Conservation (phyloP, 1,140 invertebrate genomes). For the Drosophila kanapiae region DNA sequence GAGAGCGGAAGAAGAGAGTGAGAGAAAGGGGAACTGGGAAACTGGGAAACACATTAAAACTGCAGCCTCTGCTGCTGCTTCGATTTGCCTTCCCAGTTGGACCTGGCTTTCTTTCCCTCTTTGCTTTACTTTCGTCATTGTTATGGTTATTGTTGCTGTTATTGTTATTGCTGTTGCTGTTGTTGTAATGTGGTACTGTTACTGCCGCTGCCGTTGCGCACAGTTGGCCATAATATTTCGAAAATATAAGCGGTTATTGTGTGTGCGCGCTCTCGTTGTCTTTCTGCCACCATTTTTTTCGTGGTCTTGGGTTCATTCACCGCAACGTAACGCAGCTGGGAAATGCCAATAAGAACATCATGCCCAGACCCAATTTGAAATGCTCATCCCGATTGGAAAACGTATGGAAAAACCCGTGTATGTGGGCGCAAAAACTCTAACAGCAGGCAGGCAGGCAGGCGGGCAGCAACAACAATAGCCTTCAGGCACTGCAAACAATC, state of each 20-base stretch:
- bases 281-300: slow-evolving; percentile 27
- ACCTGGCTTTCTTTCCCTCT: slow-evolving; percentile 43
- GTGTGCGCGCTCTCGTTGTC: slow-evolving; percentile 42
- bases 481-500: slow-evolving; percentile 12
- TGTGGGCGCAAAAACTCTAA: slow-evolving; percentile 19
- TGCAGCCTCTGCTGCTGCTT: slow-evolving; percentile 1
- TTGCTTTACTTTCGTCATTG: slow-evolving; percentile 52
- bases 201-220: slow-evolving; percentile 7
- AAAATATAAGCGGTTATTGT: slow-evolving; percentile 22
- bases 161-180: slow-evolving; percentile 25
- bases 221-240: slow-evolving; percentile 18
- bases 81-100: slow-evolving; percentile 46
- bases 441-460: too few relatives aligned
- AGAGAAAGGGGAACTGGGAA: neutral
- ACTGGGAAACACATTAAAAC: slow-evolving; percentile 41
- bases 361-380: neutral
- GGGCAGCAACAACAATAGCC: neutral
- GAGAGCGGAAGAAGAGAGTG: neutral
- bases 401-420: slow-evolving; percentile 27
- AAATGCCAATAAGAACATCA: slow-evolving; percentile 50
- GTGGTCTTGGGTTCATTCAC: slow-evolving; percentile 33
- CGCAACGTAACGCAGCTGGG: slow-evolving; percentile 21
- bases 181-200: slow-evolving; percentile 7
- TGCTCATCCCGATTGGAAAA: slow-evolving; percentile 30
- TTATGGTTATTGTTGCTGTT: slow-evolving; percentile 36